Evolutionary conservation across 37 sponge, comb jelly and placozoan species (phyloP), one percentile per base, ranked within the genome.

Genomic region (Aplysina aerophoba): DNA sequence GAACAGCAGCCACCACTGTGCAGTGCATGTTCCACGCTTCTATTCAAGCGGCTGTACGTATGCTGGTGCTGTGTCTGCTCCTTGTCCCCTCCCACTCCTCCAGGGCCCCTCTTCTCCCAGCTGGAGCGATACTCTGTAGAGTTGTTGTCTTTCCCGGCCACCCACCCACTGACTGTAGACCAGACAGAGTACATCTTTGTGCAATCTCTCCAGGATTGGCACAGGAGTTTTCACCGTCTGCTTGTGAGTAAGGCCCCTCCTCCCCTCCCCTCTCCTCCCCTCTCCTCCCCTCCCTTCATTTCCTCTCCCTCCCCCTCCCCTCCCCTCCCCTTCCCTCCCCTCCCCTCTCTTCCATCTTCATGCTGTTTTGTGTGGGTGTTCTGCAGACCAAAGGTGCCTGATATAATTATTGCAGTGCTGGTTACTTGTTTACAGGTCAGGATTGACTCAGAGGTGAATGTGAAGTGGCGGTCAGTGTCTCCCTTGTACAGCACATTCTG

Each of bases 401-500:
- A n/a, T n/a, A n/a, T 58, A 58, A 19, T 58, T 5, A n/a, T 13
- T 27, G 11, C 28, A n/a, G 24, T 62, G 11, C 5, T 13, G 11
- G 4, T 28, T 62, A 62, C 28, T 5, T 19, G 59, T 58, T 5
- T 62, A 11, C 15, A 75, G 78, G 37, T 50, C 38, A 36, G 24
- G n/a, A 75, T 75, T 36, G 78, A 75, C 15, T 24, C 37, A 36
- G 53, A 31, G 24, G 54, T 75, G 54, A 75, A 75, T 75, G 78
- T 75, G 40, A 41, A 75, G 38, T 75, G 78, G 78, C 39, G 40
- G 21, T 17, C 20, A 19, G n/a, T 36, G 20, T 75, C 78, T 50
- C 24, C 25, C 2, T 6, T 14, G 20, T 75, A 75, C 54, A 36
- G 41, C 54, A 14, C 38, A 2, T 75, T 75, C 54, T 75, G 78